Evolutionary conservation across 2,888 invertebrate genomes (phyloP).

Genomic region (Epinotia ramella): DNA sequence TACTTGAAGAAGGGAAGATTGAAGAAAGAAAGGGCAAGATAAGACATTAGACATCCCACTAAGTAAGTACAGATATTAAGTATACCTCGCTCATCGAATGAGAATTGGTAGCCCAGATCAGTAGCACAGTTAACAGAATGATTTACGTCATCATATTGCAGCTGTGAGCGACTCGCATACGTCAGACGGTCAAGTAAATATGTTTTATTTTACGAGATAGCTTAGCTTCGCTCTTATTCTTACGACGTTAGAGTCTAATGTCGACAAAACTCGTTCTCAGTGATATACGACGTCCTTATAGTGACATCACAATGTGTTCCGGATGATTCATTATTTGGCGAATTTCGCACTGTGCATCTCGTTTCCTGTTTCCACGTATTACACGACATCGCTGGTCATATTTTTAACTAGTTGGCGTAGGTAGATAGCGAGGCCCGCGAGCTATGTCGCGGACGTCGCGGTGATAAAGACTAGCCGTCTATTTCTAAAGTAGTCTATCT

Average conservation of each 20-base stretch:
- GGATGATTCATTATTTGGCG: conserved; percentile 22
- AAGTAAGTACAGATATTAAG: background rate
- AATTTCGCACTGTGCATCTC: conserved; percentile 10
- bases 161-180: conserved; percentile 4
- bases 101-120: background rate
- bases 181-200: conserved; percentile 3
- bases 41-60: background rate
- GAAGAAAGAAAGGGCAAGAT: background rate
- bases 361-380: conserved; percentile 2
- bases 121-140: background rate
- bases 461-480: too few relatives aligned
- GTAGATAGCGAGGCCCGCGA: too few relatives aligned
- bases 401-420: too few relatives aligned
- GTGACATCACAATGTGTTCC: background rate
- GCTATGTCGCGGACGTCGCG: too few relatives aligned
- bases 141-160: conserved; percentile 21
- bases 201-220: background rate
- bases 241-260: background rate
- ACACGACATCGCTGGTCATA: background rate
- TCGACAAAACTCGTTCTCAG: background rate
- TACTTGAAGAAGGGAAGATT: background rate
- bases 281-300: background rate
- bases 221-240: background rate
- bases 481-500: too few relatives aligned
- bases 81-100: too few relatives aligned